Evolutionary conservation across 64 coral and sea anemone species (phyloP).

Genomic region (Orbicella faveolata): DNA sequence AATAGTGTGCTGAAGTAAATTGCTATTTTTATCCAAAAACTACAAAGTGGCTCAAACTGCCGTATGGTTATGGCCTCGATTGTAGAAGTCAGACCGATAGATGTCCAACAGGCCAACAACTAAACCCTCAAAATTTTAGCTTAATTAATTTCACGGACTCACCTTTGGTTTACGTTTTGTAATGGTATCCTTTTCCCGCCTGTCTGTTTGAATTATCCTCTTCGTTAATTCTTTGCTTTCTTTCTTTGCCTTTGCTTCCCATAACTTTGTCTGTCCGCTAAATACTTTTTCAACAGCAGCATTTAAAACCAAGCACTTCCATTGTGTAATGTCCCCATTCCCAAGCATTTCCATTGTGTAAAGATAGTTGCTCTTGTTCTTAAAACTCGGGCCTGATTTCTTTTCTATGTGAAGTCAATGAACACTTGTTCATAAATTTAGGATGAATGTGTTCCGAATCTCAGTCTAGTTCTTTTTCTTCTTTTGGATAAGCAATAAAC

Average conservation of each 20-base stretch:
- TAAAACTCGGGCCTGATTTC: neutral
- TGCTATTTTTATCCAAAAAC: no score
- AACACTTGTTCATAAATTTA: neutral
- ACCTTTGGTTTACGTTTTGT: neutral
- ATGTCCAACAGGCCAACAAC: no score
- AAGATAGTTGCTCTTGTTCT: neutral
- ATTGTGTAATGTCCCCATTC: neutral
- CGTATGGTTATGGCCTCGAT: no score
- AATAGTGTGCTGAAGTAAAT: no score
- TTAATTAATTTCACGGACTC: neutral
- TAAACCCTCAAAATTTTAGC: no score
- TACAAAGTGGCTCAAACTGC: no score
- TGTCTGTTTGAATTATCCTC: neutral
- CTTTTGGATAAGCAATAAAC: neutral
- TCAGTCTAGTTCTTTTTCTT: neutral
- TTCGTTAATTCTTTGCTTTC: neutral
- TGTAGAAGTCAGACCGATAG: no score
- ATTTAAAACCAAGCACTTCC: neutral
- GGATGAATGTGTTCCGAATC: neutral
- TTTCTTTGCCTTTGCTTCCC: constrained; percentile 1
- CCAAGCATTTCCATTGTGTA: neutral
- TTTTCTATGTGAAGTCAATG: neutral
- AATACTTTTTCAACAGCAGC: neutral
- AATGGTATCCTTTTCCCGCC: neutral
- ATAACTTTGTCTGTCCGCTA: neutral